A percentile compares a stretch with the other conserved stretches of the same genome.
These are phyloP conservation scores for Trissolcus basalis DNA, from an alignment of 1,140 invertebrate genomes.

Conservation along the genomic window DNA sequence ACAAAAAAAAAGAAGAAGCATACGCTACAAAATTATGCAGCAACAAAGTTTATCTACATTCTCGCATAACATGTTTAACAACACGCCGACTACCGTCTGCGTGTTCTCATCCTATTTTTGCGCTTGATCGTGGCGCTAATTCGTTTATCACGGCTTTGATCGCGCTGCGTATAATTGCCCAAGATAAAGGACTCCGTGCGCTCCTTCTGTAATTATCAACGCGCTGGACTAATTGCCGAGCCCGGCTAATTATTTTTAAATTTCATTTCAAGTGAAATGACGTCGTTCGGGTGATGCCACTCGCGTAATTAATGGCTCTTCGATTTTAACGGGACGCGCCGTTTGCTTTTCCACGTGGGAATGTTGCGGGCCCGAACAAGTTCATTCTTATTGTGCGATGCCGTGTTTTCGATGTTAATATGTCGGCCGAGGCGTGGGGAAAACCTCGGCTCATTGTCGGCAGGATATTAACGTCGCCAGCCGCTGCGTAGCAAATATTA, in stretches of 20 bases:
- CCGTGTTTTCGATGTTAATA: background rate
- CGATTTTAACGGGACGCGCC: conserved; percentile 29
- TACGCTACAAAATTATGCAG: no score
- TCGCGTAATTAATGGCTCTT: conserved; percentile 46
- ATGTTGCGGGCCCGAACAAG: background rate
- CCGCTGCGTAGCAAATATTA: conserved; percentile 15
- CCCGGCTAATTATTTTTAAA: conserved; percentile 58
- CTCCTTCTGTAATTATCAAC: conserved; percentile 64
- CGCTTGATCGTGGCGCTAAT: conserved; percentile 71
- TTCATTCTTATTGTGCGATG: conserved; percentile 3
- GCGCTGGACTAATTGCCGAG: conserved; percentile 55
- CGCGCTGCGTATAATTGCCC: conserved; percentile 61
- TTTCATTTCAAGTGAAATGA: conserved; percentile 38
- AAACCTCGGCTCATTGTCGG: conserved; percentile 13
- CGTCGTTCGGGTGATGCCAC: conserved; percentile 43
- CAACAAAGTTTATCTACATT: conserved; percentile 21
- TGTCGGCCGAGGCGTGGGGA: conserved; percentile 12
- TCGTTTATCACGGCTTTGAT: conserved; percentile 63
- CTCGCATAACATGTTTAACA: conserved; percentile 51
- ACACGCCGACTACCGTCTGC: conserved; percentile 59
- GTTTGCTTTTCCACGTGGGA: conserved; percentile 29
- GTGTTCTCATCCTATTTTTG: conserved; percentile 74
- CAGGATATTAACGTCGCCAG: conserved; percentile 24
- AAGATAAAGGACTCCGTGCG: conserved; percentile 56
- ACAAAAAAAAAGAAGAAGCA: conserved; percentile 1